Conservation (phyloP, 2,888 invertebrate genomes). For the Parnassius smintheus region DNA sequence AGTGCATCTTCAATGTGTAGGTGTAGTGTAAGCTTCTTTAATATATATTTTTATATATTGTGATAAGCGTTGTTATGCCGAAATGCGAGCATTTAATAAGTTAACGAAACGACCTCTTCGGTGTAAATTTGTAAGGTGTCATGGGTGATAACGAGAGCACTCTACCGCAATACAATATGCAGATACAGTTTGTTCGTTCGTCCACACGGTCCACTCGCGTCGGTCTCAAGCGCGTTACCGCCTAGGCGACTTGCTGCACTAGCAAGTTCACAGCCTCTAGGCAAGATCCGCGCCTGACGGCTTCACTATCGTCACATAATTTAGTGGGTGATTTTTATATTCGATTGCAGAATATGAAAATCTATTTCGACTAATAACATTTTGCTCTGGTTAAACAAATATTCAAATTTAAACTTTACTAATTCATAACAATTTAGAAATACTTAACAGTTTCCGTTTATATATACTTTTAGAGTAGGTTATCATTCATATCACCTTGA, state of each 20-base stretch:
- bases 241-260: conserved; percentile 75
- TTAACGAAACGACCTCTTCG: conserved; percentile 60
- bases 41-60: conserved; percentile 81
- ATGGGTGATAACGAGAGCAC: conserved; percentile 58
- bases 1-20: conserved; percentile 76
- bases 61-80: conserved; percentile 80
- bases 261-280: conserved; percentile 76
- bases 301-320: conserved; percentile 45
- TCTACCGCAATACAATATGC: not conserved
- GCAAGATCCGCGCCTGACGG: conserved; percentile 61
- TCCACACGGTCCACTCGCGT: conserved; percentile 21
- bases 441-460: conserved; percentile 32
- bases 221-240: conserved; percentile 48
- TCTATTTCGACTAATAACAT: conserved; percentile 71
- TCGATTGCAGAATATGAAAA: conserved; percentile 67
- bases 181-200: conserved; percentile 8
- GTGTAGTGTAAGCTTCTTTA: conserved; percentile 77
- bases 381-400: conserved; percentile 49
- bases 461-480: conserved; percentile 46
- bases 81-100: conserved; percentile 78
- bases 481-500: conserved; percentile 65
- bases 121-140: conserved; percentile 53
- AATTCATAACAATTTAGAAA: conserved; percentile 35
- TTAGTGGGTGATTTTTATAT: conserved; percentile 79
- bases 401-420: conserved; percentile 34